Base-by-base conservation (phyloP, 2,113 vertebrate genomes). In the Mesitornis unicolor region DNA sequence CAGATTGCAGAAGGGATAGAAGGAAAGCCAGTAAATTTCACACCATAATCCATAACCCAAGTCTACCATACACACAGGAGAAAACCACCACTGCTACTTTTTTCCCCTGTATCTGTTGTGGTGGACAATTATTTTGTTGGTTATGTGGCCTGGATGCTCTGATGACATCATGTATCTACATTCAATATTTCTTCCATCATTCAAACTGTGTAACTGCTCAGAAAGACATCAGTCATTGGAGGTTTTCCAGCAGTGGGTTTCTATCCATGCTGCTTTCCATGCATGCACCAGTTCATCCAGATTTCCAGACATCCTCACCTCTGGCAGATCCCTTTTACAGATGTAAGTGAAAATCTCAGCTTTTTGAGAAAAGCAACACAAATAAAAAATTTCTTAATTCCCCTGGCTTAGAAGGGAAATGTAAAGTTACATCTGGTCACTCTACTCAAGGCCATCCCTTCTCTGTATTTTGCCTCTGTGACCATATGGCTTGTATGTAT, bases 161-260 rank as follows among this genome's bases (percentile, higher is more conserved):
- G 57, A 50, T 76, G 24, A 33, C 51, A 93, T 65, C 26, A 53
- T 0, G 0, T 25, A 36, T 24, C 16, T 67, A 29, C 25, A 16
- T 63, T 68, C 21, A 48, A 38, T 59, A 40, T 57, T 89, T 67
- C 57, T 61, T 42, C 11, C 13, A 33, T 53, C 28, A 33, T 56
- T 79, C 26, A 57, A 25, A 15, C 11, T 0, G 9, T 59, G 3
- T 43, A 11, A 50, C 21, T 54, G 6, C 17, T 53, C 26, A 21
- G 28, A 59, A 84, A 68, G 24, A 12, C 5, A 43, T 47, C 16
- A 28, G 19, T 59, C 43, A 45, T 4, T n/a, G 28, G 25, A 74
- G 29, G 4, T 42, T 85, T 69, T 85, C 28, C 31, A 8, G 8
- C 25, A 21, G 25, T 36, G 43, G 4, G 7, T 74, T 88, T 93